Evolutionary conservation across 2,797 vertebrate species (phyloP).

Genomic region (Hippoglossus hippoglossus): DNA sequence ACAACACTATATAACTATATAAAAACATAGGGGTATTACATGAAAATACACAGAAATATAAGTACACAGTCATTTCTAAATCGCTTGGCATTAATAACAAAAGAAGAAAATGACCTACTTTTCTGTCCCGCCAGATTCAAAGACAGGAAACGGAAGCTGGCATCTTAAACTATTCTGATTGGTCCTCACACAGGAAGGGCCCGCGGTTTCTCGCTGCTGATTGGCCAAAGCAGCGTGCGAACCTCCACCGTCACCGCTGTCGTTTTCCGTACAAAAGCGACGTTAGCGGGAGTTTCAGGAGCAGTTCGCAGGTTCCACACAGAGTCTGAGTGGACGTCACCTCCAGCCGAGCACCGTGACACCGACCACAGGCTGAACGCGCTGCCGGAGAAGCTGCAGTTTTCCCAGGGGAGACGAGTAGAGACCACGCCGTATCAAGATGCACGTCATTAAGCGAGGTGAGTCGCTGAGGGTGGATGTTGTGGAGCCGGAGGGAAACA

Average conservation of each 20-base stretch:
- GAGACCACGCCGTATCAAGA: constrained; percentile 55
- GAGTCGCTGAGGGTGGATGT: constrained; percentile 30
- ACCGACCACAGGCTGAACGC: not conserved
- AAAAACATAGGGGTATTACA: not conserved
- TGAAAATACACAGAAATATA: not conserved
- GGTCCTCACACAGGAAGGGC: not conserved
- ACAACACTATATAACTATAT: too few species aligned
- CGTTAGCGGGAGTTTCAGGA: constrained; percentile 49
- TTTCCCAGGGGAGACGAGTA: constrained; percentile 4
- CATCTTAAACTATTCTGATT: constrained; percentile 14
- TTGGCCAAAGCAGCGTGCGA: constrained; percentile 29
- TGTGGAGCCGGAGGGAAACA: not conserved
- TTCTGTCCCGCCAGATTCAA: constrained; percentile 52
- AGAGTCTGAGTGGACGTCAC: rapidly evolving
- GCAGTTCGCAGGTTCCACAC: constrained; percentile 45
- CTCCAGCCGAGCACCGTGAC: not conserved
- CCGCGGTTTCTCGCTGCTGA: not conserved
- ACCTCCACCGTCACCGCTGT: rapidly evolving
- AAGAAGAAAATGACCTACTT: constrained; percentile 40
- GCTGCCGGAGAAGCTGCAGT: constrained; percentile 17
- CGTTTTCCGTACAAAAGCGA: constrained; percentile 47
- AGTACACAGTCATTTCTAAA: not conserved
- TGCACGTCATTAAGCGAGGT: constrained; percentile 96
- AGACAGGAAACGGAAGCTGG: constrained; percentile 16
- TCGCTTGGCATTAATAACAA: not conserved